phyloP scores from a whole-genome alignment of 1,140 invertebrate genomes.

The Drosophila tani region DNA sequence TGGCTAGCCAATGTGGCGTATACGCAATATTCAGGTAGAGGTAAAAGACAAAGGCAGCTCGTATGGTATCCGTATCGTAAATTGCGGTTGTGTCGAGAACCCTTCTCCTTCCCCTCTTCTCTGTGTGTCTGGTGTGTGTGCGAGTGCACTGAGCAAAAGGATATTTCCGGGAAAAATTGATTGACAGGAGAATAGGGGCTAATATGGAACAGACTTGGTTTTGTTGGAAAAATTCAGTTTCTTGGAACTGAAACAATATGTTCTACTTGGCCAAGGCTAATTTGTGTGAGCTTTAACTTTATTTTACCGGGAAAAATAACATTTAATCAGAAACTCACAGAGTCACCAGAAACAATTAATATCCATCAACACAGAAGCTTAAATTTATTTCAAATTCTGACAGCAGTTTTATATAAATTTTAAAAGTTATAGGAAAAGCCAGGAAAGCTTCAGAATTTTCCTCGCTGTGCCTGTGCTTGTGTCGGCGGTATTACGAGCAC shows the following conservation, averaged over 20 bases:
- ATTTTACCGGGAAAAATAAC: too few relatives aligned
- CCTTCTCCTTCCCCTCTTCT: background rate
- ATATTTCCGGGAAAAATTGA: slow-evolving; percentile 4
- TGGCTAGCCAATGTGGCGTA: slow-evolving; percentile 49
- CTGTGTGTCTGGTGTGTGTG: background rate
- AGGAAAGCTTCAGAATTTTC: background rate
- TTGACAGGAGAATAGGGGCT: background rate
- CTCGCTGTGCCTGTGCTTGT: slow-evolving; percentile 14
- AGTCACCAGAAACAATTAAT: background rate
- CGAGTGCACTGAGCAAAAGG: slow-evolving; percentile 8
- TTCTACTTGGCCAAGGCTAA: background rate
- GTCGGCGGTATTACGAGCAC: slow-evolving; percentile 4
- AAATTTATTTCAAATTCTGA: background rate
- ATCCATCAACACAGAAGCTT: background rate
- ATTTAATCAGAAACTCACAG: background rate
- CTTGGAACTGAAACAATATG: background rate
- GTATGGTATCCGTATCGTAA: slow-evolving; percentile 61
- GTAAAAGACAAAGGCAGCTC: slow-evolving; percentile 38
- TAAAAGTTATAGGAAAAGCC: background rate
- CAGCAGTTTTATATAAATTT: background rate
- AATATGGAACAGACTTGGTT: background rate
- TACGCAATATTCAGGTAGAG: slow-evolving; percentile 58
- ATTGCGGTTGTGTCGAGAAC: slow-evolving; percentile 56
- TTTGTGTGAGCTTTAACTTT: too few relatives aligned
- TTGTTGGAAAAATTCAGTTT: background rate